phyloP scores from a whole-genome alignment of 2,113 vertebrate species.

The Theropithecus gelada region DNA sequence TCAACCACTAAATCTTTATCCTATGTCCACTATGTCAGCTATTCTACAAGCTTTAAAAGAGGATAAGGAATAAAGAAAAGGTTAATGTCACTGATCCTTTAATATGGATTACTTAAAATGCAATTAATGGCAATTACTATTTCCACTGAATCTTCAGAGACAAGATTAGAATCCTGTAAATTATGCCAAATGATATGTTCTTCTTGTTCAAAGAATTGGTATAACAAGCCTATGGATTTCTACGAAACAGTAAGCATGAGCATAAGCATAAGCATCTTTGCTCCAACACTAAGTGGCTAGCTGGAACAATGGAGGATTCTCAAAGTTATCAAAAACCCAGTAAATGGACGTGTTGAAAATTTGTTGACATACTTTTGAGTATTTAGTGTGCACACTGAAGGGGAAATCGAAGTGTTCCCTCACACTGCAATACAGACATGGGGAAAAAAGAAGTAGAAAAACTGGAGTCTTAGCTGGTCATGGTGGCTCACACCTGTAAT shows the following conservation, averaged over 20 bases:
- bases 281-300: not conserved
- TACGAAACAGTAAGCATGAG: not conserved
- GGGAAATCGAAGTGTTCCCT: not conserved
- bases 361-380: not conserved
- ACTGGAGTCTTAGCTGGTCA: not conserved
- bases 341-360: not conserved
- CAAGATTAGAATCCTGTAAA: not conserved
- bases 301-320: not conserved
- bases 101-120: not conserved
- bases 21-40: not conserved
- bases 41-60: not conserved
- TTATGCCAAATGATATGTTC: not conserved
- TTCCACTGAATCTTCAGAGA: slow-evolving; percentile 1
- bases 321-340: slow-evolving; percentile 13
- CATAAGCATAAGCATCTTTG: not conserved
- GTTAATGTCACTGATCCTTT: not conserved
- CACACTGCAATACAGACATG: not conserved
- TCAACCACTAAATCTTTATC: not conserved
- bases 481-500: no score
- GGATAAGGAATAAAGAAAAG: not conserved
- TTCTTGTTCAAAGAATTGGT: not conserved
- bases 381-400: not conserved
- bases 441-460: not conserved
- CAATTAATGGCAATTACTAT: not conserved
- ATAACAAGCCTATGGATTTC: not conserved